Evolutionary conservation across 35 echinoderm and acorn worm species (phyloP), one percentile per base, ranked within the genome.

Genomic region (Chiridota heheva): DNA sequence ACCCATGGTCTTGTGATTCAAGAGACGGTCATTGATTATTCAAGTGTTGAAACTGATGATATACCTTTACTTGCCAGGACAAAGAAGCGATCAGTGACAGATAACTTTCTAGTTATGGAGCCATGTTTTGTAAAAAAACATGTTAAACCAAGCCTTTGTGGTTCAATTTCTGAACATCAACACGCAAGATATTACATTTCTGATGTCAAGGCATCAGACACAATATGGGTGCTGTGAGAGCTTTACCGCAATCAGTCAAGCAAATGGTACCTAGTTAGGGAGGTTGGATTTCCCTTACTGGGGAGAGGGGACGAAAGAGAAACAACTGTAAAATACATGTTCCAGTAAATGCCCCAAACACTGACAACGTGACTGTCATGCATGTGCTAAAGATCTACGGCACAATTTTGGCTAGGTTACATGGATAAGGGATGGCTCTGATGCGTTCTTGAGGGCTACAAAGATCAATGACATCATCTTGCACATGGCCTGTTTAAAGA

Each of bases 81-180:
- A 22, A 85, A 85, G 67, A 85, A 73, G n/a, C 15, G 82, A 36
- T 74, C 78, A 20, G 67, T 85, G 24, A 74, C 39, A 58, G 22
- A 72, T 27, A 33, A 85, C 12, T 36, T 22, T n/a, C 16, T 74
- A 39, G 82, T 85, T 7, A 72, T 85, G 82, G 82, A 85, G 82
- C 82, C 48, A 73, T 85, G 82, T 40, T 85, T 38, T 60, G 56
- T 74, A 45, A 85, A 85, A 70, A 85, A 60, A 73, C 80, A 83
- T 83, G 53, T 26, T 58, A 69, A 85, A 60, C 67, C 82, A 5
- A 85, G 55, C 82, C 36, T 74, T 59, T 74, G n/a, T 58, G 49
- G 49, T n/a, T 46, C 55, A 38, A 51, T 46, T 44, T 18, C 27
- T 44, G 63, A 70, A n/a, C 80, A 18, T 40, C 26, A 40, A 66